These are phyloP conservation scores for Anastatus disparis DNA, from an alignment of 1,140 invertebrate genomes.

Conservation along the genomic window DNA sequence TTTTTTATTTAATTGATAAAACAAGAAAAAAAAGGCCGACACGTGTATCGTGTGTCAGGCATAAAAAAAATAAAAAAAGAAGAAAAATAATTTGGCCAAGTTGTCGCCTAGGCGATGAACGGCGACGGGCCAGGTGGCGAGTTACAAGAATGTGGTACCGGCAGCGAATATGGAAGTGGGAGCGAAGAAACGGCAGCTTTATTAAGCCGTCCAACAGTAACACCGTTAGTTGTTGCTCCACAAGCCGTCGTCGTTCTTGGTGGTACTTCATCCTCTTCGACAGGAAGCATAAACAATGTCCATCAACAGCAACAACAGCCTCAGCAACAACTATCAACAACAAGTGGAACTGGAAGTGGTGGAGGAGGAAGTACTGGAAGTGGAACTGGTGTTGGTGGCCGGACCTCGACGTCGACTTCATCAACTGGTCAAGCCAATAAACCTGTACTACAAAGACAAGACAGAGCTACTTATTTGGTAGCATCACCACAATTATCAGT, in stretches of 20 bases:
- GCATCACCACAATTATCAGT: constrained; percentile 81
- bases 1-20: too few species aligned
- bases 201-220: constrained; percentile 68
- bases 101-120: constrained; percentile 52
- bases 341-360: too few species aligned
- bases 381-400: too few species aligned
- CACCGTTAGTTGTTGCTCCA: constrained; percentile 66
- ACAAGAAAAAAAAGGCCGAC: too few species aligned
- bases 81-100: too few species aligned
- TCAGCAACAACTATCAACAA: too few species aligned
- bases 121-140: constrained; percentile 57
- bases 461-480: constrained; percentile 79
- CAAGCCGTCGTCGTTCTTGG: constrained; percentile 28
- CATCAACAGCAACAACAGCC: too few species aligned
- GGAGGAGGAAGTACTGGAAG: too few species aligned
- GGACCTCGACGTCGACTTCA: neutral
- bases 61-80: too few species aligned
- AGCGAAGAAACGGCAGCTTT: constrained; percentile 83
- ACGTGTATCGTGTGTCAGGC: too few species aligned
- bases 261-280: constrained; percentile 47
- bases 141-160: constrained; percentile 58
- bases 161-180: constrained; percentile 65
- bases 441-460: constrained; percentile 84
- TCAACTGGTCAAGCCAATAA: constrained; percentile 70
- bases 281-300: neutral